Base-by-base conservation (phyloP, 2,888 invertebrate genomes). In the Drosophila subsilvestris region DNA sequence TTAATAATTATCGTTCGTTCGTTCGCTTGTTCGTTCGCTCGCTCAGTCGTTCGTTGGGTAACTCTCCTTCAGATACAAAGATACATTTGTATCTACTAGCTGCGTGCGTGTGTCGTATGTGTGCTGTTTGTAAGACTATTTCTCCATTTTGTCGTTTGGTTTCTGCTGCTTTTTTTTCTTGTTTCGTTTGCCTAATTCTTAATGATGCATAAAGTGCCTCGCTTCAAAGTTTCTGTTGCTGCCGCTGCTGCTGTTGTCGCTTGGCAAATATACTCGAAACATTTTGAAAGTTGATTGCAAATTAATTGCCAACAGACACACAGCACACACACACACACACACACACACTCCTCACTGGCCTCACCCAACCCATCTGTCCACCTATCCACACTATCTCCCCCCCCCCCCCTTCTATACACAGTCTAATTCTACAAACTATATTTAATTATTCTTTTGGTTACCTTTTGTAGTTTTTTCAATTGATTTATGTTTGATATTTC, bases 1-100 rank as follows among this genome's bases (percentile, higher is more conserved):
- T 80, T 86, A 89, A 86, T 86, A 86, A 86, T 86, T 89, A 86
- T 89, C 79, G 89, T 85, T 89, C 89, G 85, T n/a, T n/a, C n/a
- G 22, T 83, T 32, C 65, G 65, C 20, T 20, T 20, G 20, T 43
- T 67, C 14, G 50, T 32, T 27, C 12, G 32, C 32, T 27, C 12
- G 32, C 32, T 32, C 32, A 4, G 17, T 27, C 87, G 78, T 53
- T 73, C 70, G 81, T 88, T 87, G 88, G 86, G 79, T 81, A 83
- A 83, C 86, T 60, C 25, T 55, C 27, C 65, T 14, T 20, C n/a
- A 32, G 56, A 32, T 45, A 60, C 57, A 43, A 12, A 69, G 65
- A 60, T 71, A 78, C 76, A 63, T 57, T 80, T 73, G 71, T 62
- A 55, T 78, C 61, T 54, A n/a, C 37, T 7, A 14, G 37, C 37